Percentiles rank a stretch among this genome's conserved stretches.
Conservation (phyloP, 2,888 invertebrate species). For the Helobdella robusta region DNA sequence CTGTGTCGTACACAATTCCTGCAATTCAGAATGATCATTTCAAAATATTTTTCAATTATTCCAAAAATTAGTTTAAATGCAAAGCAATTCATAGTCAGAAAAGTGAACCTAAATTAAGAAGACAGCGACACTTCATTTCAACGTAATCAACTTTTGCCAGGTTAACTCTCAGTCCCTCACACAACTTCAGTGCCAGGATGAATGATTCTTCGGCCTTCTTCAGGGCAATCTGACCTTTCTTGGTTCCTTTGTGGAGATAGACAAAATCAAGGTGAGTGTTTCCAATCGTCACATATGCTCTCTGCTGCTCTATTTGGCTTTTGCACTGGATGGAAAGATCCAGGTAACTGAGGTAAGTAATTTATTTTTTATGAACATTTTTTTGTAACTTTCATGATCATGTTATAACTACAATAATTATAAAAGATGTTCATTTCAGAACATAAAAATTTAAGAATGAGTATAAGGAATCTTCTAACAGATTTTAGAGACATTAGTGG, state of each 20-base stretch:
- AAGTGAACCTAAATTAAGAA: slow-evolving; percentile 11
- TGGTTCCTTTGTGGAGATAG: neutral
- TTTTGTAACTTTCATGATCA: no score
- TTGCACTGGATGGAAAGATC: neutral
- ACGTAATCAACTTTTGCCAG: neutral
- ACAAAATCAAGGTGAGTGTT: slow-evolving; percentile 13
- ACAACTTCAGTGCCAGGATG: slow-evolving; percentile 7
- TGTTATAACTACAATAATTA: no score
- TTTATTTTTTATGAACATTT: no score
- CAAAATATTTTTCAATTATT: neutral
- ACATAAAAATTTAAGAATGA: neutral
- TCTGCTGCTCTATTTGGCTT: slow-evolving; percentile 13
- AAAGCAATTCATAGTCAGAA: neutral
- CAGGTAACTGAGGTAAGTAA: slow-evolving; percentile 21
- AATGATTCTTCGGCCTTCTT: slow-evolving; percentile 16
- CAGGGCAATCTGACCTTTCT: neutral
- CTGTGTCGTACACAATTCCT: slow-evolving; percentile 8
- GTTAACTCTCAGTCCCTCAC: neutral
- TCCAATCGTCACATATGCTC: slow-evolving; percentile 15
- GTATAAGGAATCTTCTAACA: no score
- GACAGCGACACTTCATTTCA: slow-evolving; percentile 14
- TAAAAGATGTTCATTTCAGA: neutral
- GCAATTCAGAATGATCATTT: neutral
- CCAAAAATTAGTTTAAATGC: neutral
- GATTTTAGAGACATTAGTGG: no score